Conservation (phyloP, 2,113 vertebrate genomes). For the Irena cyanogastra region DNA sequence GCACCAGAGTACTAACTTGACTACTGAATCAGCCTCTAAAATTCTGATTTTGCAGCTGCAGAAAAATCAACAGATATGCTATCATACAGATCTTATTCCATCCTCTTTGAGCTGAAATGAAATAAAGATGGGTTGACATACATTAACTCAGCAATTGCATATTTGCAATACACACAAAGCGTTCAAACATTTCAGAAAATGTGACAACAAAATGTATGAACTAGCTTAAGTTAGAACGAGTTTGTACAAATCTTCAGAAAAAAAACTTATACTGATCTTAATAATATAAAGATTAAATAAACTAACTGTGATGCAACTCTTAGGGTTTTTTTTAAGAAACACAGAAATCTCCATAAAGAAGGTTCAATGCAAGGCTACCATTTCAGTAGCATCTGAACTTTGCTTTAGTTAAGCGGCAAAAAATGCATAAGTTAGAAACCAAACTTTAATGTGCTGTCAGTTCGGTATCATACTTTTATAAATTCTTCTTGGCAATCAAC, state of each 20-base stretch:
- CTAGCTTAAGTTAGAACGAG: background rate
- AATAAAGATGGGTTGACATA: background rate
- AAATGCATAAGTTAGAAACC: background rate
- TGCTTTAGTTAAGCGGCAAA: background rate
- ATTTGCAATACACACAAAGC: background rate
- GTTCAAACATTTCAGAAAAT: background rate
- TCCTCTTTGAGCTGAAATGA: background rate
- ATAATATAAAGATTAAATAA: background rate
- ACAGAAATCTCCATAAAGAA: background rate
- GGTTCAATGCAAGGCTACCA: background rate
- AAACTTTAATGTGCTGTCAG: background rate
- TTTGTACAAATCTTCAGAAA: background rate
- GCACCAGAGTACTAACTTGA: background rate
- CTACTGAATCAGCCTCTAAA: background rate
- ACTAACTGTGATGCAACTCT: background rate
- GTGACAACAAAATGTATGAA: background rate
- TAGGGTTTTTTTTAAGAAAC: background rate
- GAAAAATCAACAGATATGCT: background rate
- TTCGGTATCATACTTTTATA: background rate
- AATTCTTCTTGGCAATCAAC: background rate
- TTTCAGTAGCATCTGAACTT: background rate
- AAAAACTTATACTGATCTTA: background rate
- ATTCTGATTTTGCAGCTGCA: background rate
- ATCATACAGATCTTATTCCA: background rate
- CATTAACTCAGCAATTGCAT: background rate